phyloP scores from a whole-genome alignment of 1,140 invertebrate species.

The Phymastichus coffea region DNA sequence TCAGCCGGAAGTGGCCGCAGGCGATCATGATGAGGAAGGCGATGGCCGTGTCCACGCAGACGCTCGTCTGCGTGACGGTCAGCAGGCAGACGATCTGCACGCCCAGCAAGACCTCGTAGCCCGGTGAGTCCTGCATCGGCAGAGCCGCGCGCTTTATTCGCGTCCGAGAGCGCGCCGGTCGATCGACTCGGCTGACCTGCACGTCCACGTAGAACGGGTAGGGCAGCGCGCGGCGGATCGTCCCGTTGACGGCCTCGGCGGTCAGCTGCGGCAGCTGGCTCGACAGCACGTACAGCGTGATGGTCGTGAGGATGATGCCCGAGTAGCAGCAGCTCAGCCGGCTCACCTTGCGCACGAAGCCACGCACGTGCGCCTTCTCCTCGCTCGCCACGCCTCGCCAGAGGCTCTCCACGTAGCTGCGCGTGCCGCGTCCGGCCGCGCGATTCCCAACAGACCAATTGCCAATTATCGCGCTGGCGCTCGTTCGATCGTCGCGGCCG shows the following conservation, averaged over 20 bases:
- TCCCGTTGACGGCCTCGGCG: background rate
- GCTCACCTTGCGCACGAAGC: slow-evolving; percentile 4
- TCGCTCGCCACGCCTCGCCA: background rate
- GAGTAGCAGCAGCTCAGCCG: slow-evolving; percentile 4
- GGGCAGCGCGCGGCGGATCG: background rate
- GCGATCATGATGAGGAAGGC: slow-evolving; percentile 15
- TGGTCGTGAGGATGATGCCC: slow-evolving; percentile 12
- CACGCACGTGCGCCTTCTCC: slow-evolving; percentile 3
- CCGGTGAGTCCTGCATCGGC: background rate
- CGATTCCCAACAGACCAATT: no score
- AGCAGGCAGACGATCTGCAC: slow-evolving; percentile 1
- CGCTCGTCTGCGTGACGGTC: slow-evolving; percentile 13
- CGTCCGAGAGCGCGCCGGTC: no score
- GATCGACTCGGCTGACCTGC: background rate
- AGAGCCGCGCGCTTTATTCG: background rate
- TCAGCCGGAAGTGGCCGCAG: slow-evolving; percentile 10
- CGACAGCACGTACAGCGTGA: slow-evolving; percentile 8
- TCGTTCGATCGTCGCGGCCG: no score
- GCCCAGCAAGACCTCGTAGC: slow-evolving; percentile 4
- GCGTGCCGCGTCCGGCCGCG: no score
- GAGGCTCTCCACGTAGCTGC: background rate
- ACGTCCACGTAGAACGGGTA: slow-evolving; percentile 16
- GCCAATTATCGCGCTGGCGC: no score
- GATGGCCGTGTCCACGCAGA: slow-evolving; percentile 11
- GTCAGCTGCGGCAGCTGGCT: slow-evolving; percentile 13